A percentile compares a stretch with the other conserved stretches of the same genome.
Conservation (phyloP, 2,888 invertebrate species). For the Xanthia togata region DNA sequence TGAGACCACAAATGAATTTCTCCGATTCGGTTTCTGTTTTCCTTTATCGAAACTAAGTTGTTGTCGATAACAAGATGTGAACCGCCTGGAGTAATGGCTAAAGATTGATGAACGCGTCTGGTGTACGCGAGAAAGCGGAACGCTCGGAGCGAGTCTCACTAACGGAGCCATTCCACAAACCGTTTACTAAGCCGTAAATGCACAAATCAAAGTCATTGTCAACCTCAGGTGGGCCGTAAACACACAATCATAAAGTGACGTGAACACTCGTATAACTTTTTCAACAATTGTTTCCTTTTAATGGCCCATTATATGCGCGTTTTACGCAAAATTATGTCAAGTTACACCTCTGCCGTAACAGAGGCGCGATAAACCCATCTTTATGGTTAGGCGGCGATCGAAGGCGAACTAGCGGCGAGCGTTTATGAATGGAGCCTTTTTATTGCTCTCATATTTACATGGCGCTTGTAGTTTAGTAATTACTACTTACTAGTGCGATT, state of each 20-base stretch:
- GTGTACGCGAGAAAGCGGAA: slow-evolving; percentile 62
- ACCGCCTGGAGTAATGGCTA: slow-evolving; percentile 13
- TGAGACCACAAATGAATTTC: slow-evolving; percentile 56
- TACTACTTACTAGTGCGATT: slow-evolving; percentile 86
- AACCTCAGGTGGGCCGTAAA: slow-evolving; percentile 89
- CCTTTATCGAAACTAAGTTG: slow-evolving; percentile 39
- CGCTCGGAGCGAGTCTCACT: slow-evolving; percentile 64
- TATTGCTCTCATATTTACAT: slow-evolving; percentile 88
- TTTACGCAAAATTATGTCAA: slow-evolving; percentile 90
- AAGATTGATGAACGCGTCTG: slow-evolving; percentile 37
- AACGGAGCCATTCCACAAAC: slow-evolving; percentile 78
- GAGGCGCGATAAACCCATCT: slow-evolving; percentile 89
- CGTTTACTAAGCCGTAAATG: slow-evolving; percentile 87
- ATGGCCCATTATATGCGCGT: slow-evolving; percentile 90
- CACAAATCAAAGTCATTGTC: slow-evolving; percentile 90
- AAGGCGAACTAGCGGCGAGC: slow-evolving; percentile 84
- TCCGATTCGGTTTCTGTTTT: slow-evolving; percentile 44
- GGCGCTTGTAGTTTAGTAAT: slow-evolving; percentile 86
- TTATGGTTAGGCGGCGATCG: slow-evolving; percentile 88
- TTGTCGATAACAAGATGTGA: slow-evolving; percentile 31
- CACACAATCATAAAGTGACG: slow-evolving; percentile 90
- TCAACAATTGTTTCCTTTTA: slow-evolving; percentile 90
- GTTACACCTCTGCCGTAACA: slow-evolving; percentile 89
- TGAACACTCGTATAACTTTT: slow-evolving; percentile 90
- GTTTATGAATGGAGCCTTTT: slow-evolving; percentile 89